A percentile compares a stretch with the other conserved stretches of the same genome.
phyloP scores from a whole-genome alignment of 2,797 vertebrate genomes.

The Hydrocynus forskahlii region DNA sequence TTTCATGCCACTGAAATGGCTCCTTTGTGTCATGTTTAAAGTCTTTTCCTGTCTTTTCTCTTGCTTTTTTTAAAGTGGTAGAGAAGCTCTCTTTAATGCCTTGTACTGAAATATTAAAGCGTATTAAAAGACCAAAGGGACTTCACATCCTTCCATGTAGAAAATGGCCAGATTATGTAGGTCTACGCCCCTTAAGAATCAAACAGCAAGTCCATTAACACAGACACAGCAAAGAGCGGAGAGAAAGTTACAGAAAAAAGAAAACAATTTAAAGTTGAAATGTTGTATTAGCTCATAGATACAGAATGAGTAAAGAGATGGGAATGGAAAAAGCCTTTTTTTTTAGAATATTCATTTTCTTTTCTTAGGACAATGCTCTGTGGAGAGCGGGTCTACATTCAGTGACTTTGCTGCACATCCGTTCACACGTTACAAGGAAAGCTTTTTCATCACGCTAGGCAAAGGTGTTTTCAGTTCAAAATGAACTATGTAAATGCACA shows the following conservation, averaged over 20 bases:
- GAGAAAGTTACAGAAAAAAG: constrained; percentile 45
- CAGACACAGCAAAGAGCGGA: constrained; percentile 53
- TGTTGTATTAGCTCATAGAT: constrained; percentile 50
- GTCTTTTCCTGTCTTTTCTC: constrained; percentile 7
- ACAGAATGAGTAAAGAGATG: constrained; percentile 31
- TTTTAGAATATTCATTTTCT: not conserved
- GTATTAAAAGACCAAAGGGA: constrained; percentile 27
- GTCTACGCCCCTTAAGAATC: constrained; percentile 8
- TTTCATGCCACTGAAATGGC: not conserved
- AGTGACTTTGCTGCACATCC: constrained; percentile 12
- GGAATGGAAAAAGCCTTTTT: constrained; percentile 28
- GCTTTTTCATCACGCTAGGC: constrained; percentile 36
- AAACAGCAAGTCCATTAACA: constrained; percentile 56
- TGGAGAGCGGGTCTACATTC: not conserved
- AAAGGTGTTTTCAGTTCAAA: constrained; percentile 27
- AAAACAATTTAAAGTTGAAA: constrained; percentile 54
- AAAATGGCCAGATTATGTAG: constrained; percentile 28
- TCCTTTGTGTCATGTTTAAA: not conserved
- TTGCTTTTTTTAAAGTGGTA: not conserved
- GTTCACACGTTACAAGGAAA: constrained; percentile 10
- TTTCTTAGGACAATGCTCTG: not conserved
- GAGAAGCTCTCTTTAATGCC: constrained; percentile 1
- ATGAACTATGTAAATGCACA: constrained; percentile 26
- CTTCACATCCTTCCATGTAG: constrained; percentile 11
- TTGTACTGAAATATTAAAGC: constrained; percentile 46